These are phyloP conservation scores for Pterocles orientalis DNA, from an alignment of 2,113 vertebrate genomes.

Conservation along the genomic window DNA sequence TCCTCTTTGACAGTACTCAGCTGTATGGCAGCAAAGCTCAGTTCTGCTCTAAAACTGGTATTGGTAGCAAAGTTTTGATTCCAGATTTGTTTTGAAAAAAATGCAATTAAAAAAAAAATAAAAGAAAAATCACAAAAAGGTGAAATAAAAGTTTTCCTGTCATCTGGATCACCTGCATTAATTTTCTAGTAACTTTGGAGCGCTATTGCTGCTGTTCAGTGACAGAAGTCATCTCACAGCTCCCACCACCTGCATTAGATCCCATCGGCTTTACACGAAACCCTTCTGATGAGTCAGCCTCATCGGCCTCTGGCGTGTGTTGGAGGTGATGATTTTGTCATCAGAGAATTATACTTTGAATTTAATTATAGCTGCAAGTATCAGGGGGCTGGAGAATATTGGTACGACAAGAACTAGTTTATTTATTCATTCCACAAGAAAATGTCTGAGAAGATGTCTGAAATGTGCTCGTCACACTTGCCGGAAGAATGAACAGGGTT, in stretches of 20 bases:
- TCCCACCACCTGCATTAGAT: background rate
- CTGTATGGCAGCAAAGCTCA: background rate
- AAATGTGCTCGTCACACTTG: background rate
- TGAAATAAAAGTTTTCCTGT: background rate
- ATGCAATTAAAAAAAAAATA: background rate
- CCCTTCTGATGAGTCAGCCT: constrained; percentile 18
- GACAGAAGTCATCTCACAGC: background rate
- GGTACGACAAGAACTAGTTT: background rate
- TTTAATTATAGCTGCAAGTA: constrained; percentile 2
- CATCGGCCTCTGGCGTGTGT: background rate
- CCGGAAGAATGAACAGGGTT: background rate
- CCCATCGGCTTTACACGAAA: background rate
- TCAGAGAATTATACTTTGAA: background rate
- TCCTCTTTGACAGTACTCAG: background rate
- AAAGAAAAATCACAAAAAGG: background rate
- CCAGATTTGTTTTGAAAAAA: background rate
- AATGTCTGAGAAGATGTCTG: background rate
- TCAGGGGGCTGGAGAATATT: background rate
- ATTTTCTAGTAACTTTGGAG: background rate
- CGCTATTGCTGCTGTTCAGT: fast-evolving
- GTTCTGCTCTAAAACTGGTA: background rate
- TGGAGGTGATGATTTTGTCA: constrained; percentile 17
- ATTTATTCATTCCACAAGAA: background rate
- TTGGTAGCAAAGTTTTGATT: background rate
- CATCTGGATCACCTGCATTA: background rate